phyloP scores from a whole-genome alignment of 2,888 invertebrate species.

The Scaeva pyrastri region DNA sequence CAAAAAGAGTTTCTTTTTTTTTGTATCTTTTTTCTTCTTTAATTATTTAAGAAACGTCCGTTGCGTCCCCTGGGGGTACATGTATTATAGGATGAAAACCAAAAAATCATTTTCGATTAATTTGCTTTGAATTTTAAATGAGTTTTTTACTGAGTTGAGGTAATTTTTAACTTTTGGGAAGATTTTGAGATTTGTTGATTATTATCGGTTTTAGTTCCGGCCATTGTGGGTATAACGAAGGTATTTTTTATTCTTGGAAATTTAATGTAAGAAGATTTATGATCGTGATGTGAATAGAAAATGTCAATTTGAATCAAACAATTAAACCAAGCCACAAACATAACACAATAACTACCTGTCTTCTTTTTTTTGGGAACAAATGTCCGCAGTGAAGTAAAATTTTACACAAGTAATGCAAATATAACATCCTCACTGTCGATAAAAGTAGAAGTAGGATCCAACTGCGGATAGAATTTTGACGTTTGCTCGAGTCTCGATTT shows the following conservation, averaged over 20 bases:
- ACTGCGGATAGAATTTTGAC: too few relatives aligned
- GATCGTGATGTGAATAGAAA: neutral
- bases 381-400: too few relatives aligned
- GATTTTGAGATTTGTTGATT: slow-evolving; percentile 1
- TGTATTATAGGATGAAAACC: neutral
- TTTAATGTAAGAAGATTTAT: slow-evolving; percentile 1
- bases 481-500: too few relatives aligned
- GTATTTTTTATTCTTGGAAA: neutral
- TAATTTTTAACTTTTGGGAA: neutral
- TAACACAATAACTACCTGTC: neutral
- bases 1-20: neutral
- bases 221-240: too few relatives aligned
- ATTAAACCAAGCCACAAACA: neutral
- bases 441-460: too few relatives aligned
- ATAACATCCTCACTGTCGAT: too few relatives aligned
- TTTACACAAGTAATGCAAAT: too few relatives aligned
- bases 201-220: slow-evolving; percentile 16
- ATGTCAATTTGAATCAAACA: neutral
- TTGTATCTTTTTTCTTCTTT: too few relatives aligned
- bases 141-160: neutral
- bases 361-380: too few relatives aligned
- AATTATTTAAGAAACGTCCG: neutral
- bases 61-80: neutral
- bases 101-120: slow-evolving; percentile 11
- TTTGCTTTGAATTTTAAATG: slow-evolving; percentile 16